Conservation (phyloP, 2,888 invertebrate species). For the Dicranocentrus wangi region DNA sequence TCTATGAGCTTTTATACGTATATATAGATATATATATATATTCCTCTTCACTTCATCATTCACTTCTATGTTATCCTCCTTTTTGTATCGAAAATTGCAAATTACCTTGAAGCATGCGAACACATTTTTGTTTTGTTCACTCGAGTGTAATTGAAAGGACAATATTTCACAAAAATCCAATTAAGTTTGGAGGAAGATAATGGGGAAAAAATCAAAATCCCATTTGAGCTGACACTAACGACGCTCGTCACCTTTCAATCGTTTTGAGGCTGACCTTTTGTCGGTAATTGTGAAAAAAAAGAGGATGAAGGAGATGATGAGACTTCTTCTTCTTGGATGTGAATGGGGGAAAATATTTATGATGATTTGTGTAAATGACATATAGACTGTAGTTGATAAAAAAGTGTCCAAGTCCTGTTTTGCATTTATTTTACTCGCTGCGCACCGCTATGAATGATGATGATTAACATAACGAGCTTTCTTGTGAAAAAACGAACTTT, state of each 20-base stretch:
- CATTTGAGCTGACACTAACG: too few relatives aligned
- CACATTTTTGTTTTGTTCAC: background rate
- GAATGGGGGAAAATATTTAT: too few relatives aligned
- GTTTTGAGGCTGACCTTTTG: background rate
- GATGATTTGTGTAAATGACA: too few relatives aligned
- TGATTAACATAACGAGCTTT: too few relatives aligned
- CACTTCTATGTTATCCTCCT: background rate
- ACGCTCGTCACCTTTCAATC: background rate
- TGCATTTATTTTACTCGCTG: too few relatives aligned
- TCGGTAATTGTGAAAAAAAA: too few relatives aligned
- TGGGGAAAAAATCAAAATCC: background rate
- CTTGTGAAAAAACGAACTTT: too few relatives aligned
- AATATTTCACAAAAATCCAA: conserved; percentile 42
- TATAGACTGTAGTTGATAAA: too few relatives aligned
- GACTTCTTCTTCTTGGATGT: too few relatives aligned
- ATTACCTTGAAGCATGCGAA: conserved; percentile 50
- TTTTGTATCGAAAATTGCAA: conserved; percentile 29
- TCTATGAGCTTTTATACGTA: background rate
- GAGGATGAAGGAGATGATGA: too few relatives aligned
- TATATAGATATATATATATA: conserved; percentile 24
- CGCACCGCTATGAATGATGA: too few relatives aligned
- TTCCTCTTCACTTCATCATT: background rate
- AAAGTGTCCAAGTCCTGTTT: too few relatives aligned
- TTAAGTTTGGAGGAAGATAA: conserved; percentile 1
- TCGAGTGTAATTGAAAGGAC: conserved; percentile 44